Evolutionary conservation across 37 sponge, comb jelly and placozoan genomes (phyloP), one percentile per base, ranked within the genome.

Genomic region (Dysidea cf. avara): DNA sequence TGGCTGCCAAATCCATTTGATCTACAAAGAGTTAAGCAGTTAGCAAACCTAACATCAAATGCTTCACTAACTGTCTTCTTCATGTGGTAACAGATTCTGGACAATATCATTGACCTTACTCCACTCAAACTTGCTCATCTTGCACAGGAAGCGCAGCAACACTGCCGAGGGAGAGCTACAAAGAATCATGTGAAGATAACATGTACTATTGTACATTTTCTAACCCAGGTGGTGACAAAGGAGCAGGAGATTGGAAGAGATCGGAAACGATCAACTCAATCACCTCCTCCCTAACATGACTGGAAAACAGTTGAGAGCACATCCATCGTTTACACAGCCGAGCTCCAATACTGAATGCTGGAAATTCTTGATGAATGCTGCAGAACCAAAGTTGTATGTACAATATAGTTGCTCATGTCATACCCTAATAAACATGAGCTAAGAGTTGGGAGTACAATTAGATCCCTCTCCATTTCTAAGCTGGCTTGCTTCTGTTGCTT

Each of bases 241-340:
- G 86, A 7, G 63, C 78, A 17, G 90, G 87, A 35, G 35, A 34
- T 25, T 86, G 56, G 55, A 85, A 99, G 2, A 99, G 61, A 43
- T 82, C 71, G 24, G 94, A 88, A 29, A 87, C 88, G 48, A 99
- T 64, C 62, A 99, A 74, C 66, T 99, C 99, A 30, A 95, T 73
- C 46, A 77, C 83, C 47, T 92, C 88, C 29, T 99, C 96, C 21
- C 88, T 50, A 21, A 99, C 35, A 61, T 90, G 87, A 43, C 80
- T 81, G 70, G 96, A 72, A 37, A 99, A 66, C 59, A 90, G 79
- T 43, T 99, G 96, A n/a, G 86, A 34, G 0, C 85, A 59, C 3
- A 92, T 53, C 99, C 99, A 99, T 12, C 88, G 72, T 77, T 99
- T 99, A 25, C 87, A 70, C 54, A 95, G 66, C 13, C 99, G 40